Percentiles rank a stretch among this genome's conserved stretches.
Conservation (phyloP, 2,888 invertebrate genomes). For the Lypha dubia region DNA sequence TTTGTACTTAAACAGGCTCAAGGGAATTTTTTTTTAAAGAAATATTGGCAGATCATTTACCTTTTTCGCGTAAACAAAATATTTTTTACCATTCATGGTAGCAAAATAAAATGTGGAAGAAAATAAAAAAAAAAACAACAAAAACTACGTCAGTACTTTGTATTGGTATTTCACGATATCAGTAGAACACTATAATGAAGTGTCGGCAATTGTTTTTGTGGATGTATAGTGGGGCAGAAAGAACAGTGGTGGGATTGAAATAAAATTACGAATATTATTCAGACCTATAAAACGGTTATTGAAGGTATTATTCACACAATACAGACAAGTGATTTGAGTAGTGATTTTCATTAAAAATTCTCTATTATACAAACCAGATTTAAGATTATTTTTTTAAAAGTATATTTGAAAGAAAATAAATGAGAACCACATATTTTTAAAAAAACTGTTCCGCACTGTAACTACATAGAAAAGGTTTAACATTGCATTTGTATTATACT, state of each 20-base stretch:
- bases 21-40: conserved; percentile 11
- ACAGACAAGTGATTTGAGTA: too few relatives aligned
- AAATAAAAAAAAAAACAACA: neutral
- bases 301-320: too few relatives aligned
- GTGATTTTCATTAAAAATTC: too few relatives aligned
- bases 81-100: neutral
- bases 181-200: conserved; percentile 7
- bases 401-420: too few relatives aligned
- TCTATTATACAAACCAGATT: too few relatives aligned
- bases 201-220: neutral
- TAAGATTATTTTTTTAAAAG: too few relatives aligned
- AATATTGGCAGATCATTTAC: conserved; percentile 55
- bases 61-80: conserved; percentile 55
- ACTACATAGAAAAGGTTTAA: too few relatives aligned
- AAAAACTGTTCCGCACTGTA: too few relatives aligned
- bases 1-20: conserved; percentile 2
- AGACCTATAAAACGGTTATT: too few relatives aligned
- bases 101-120: neutral
- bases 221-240: neutral
- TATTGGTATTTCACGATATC: conserved; percentile 16
- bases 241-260: conserved; percentile 15
- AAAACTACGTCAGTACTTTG: conserved; percentile 10
- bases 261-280: neutral
- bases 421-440: too few relatives aligned
- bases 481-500: too few relatives aligned